Evolutionary conservation across 2,797 vertebrate species (phyloP).

Genomic region (Platalea minor): DNA sequence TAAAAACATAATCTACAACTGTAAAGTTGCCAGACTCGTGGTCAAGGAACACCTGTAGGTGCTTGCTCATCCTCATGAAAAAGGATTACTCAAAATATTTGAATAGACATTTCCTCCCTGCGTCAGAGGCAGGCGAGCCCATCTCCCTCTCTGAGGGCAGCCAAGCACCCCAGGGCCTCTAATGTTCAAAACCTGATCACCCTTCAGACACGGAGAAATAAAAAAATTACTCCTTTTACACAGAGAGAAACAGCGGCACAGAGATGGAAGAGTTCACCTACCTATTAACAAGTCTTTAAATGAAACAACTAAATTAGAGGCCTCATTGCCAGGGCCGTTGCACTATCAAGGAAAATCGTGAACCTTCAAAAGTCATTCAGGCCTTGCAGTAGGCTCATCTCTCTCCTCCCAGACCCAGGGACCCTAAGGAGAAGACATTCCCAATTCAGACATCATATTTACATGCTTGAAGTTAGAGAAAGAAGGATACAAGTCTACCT

Average conservation of each 20-base stretch:
- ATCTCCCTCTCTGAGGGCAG: background rate
- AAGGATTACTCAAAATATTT: background rate
- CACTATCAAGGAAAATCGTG: background rate
- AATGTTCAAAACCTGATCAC: background rate
- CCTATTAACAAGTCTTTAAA: background rate
- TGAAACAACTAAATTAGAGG: background rate
- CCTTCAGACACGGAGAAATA: background rate
- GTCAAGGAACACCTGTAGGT: background rate
- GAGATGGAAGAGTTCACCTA: background rate
- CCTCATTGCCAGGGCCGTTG: background rate
- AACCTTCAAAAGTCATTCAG: background rate
- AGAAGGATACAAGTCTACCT: background rate
- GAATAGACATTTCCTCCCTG: background rate
- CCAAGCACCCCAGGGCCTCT: background rate
- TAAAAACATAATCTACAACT: background rate
- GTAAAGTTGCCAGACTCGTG: background rate
- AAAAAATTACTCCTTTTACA: background rate
- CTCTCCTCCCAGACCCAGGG: background rate
- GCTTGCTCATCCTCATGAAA: background rate
- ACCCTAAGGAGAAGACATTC: background rate
- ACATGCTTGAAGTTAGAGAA: background rate
- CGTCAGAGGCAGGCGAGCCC: fast-evolving
- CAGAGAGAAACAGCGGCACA: background rate
- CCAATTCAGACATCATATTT: background rate
- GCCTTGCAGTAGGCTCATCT: background rate